Percentiles rank a stretch among this genome's conserved stretches.
These are phyloP conservation scores for Drosophila ohnishii DNA, from an alignment of 1,140 invertebrate species.

Conservation along the genomic window DNA sequence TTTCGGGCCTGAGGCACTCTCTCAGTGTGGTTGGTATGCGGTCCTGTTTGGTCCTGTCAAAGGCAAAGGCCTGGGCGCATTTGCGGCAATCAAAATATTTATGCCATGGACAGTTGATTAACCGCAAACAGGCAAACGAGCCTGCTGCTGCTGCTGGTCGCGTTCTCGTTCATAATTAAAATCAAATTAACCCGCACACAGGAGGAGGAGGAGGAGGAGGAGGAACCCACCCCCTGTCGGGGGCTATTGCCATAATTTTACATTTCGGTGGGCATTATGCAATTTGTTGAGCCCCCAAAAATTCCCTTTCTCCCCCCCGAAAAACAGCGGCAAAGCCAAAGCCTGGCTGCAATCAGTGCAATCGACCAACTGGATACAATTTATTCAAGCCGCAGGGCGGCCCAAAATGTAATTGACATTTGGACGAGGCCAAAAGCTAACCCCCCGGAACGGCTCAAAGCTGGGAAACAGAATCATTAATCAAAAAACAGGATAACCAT, in stretches of 20 bases:
- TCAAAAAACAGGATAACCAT: conserved; percentile 30
- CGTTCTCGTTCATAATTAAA: conserved; percentile 71
- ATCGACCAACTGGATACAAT: conserved; percentile 39
- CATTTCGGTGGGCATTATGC: conserved; percentile 38
- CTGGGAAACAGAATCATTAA: conserved; percentile 33
- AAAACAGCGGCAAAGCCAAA: neutral
- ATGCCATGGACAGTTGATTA: conserved; percentile 73
- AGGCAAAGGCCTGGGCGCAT: conserved; percentile 24
- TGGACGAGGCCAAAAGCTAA: conserved; percentile 33
- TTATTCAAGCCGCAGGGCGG: conserved; percentile 33
- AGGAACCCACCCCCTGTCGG: neutral
- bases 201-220: neutral
- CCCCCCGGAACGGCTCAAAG: neutral
- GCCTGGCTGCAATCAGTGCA: conserved; percentile 34
- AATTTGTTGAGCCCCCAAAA: conserved; percentile 15
- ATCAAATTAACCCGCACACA: conserved; percentile 71
- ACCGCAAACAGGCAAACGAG: conserved; percentile 65
- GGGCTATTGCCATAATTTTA: conserved; percentile 25
- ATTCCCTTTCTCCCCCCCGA: neutral
- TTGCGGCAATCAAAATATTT: conserved; percentile 74
- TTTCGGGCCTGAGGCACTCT: conserved; percentile 4
- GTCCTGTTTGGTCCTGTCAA: conserved; percentile 19
- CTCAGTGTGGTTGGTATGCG: neutral
- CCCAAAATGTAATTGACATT: conserved; percentile 62
- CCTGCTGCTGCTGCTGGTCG: conserved; percentile 16